A percentile compares a stretch with the other conserved stretches of the same genome.
These are phyloP conservation scores for Rhinoderma darwinii DNA, from an alignment of 2,113 vertebrate genomes.

Conservation along the genomic window DNA sequence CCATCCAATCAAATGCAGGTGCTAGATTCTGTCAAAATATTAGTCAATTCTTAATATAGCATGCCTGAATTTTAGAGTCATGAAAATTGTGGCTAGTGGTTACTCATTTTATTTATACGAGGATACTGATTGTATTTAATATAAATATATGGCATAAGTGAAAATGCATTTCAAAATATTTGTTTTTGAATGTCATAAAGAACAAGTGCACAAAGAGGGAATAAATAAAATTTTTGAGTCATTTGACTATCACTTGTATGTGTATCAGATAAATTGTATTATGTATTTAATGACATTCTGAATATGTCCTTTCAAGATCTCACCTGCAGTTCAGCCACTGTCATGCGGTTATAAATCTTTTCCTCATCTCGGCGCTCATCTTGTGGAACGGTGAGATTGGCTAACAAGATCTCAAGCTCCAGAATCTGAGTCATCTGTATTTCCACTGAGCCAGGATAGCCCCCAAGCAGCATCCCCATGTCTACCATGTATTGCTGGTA, in stretches of 20 bases:
- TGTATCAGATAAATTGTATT: background rate
- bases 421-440: constrained; percentile 91
- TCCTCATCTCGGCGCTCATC: constrained; percentile 93
- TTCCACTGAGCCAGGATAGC: constrained; percentile 71
- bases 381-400: constrained; percentile 93
- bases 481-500: constrained; percentile 98
- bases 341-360: constrained; percentile 96
- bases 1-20: constrained; percentile 91
- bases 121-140: too few relatives aligned
- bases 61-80: background rate
- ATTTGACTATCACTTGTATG: background rate
- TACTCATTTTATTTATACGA: background rate
- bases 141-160: background rate
- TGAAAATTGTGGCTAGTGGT: background rate
- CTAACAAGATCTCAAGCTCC: constrained; percentile 87
- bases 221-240: background rate
- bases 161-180: background rate
- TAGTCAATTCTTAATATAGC: background rate
- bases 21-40: constrained; percentile 73
- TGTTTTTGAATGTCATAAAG: background rate
- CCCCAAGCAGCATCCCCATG: constrained; percentile 87
- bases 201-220: background rate
- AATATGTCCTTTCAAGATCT: constrained; percentile 3
- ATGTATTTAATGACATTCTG: background rate
- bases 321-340: constrained; percentile 89